Base-by-base conservation (phyloP, 1,140 invertebrate genomes). In the Aphelenchoides besseyi region DNA sequence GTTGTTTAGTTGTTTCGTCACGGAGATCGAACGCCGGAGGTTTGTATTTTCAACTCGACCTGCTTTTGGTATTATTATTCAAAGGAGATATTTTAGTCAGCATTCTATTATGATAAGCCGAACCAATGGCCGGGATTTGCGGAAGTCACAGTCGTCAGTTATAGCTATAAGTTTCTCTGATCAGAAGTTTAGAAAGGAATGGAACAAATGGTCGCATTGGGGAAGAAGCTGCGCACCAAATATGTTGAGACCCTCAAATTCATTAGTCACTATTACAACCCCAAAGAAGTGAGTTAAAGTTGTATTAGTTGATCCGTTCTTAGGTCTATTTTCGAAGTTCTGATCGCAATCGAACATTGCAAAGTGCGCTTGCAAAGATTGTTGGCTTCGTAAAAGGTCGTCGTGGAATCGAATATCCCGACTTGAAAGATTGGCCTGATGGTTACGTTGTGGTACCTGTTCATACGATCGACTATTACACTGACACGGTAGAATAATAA, bases 171-270 rank as follows among this genome's bases (percentile, higher is more conserved):
- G 41, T 23, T 23, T 48, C 41, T 23, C n/a, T n/a, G 5, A 41
- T 5, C n/a, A 41, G 23, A 33, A 28, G 55, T 73, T 62, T 29
- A 74, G 73, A 54, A 35, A 75, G 75, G 75, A 33, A 77, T 77
- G 74, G 9, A 30, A 26, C 69, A 77, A 62, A 68, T 70, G 32
- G 36, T 77, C 3, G 41, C 37, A 18, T 36, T 77, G 26, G 75
- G 75, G 1, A 26, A 54, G 5, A 77, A 77, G 48, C 52, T 77
- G 3, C 52, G 55, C 9, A 30, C 18, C 18, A 68, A 37, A 59
- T 77, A 77, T 63, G 48, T 77, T 36, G 33, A 78, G 3, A 23
- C 57, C 5, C 32, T 72, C 2, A 68, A 76, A 30, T 59, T 75
- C 28, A 55, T 75, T 9, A 70, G 62, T 55, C n/a, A 48, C 12